phyloP scores from a whole-genome alignment of 37 sponge, comb jelly and placozoan genomes.

The Amphimedon queenslandica region DNA sequence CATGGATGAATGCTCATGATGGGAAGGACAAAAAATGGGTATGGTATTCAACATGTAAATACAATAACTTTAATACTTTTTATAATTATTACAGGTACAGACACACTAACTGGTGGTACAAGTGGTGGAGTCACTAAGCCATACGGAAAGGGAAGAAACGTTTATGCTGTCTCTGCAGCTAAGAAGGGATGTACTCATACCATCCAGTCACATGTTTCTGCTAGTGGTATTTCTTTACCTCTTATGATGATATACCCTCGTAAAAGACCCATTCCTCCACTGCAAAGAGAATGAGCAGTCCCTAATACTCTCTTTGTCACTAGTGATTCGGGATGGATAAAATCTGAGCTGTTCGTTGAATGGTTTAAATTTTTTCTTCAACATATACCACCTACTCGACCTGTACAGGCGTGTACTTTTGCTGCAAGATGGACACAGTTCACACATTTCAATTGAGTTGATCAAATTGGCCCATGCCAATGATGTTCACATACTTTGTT shows the following conservation, averaged over 20 bases:
- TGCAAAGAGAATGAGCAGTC: slow-evolving; percentile 30
- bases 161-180: slow-evolving; percentile 29
- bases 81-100: no score
- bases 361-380: slow-evolving; percentile 52
- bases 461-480: slow-evolving; percentile 57
- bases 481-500: slow-evolving; percentile 33
- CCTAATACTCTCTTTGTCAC: slow-evolving; percentile 36
- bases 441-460: slow-evolving; percentile 49
- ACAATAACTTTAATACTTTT: no score
- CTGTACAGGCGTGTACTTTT: slow-evolving; percentile 36
- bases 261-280: slow-evolving; percentile 36
- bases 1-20: no score
- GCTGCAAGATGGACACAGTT: slow-evolving; percentile 58
- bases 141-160: no score
- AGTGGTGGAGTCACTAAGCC: no score
- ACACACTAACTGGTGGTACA: no score
- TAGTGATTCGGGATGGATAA: slow-evolving; percentile 66
- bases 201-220: slow-evolving; percentile 46
- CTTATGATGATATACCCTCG: slow-evolving; percentile 58
- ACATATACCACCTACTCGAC: slow-evolving; percentile 44
- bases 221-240: slow-evolving; percentile 44
- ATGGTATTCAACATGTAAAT: no score
- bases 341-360: slow-evolving; percentile 29
- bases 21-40: no score
- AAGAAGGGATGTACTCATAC: slow-evolving; percentile 65